These are phyloP conservation scores for Bombus confusus DNA, from an alignment of 1,140 invertebrate genomes.

Conservation along the genomic window DNA sequence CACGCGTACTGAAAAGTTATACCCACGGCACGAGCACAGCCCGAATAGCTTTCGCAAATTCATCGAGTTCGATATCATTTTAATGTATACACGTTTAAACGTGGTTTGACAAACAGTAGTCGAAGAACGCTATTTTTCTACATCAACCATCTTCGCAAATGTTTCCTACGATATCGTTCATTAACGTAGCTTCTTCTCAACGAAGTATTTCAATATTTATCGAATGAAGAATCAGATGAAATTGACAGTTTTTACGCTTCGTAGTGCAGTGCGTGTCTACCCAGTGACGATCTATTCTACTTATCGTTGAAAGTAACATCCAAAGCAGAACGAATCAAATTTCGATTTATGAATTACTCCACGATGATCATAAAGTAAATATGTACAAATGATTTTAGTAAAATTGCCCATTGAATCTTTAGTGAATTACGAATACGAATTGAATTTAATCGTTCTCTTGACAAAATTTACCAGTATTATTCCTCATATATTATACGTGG, in stretches of 20 bases:
- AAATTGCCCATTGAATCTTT: neutral
- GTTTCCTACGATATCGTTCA: neutral
- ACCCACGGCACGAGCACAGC: neutral
- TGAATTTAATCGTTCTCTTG: neutral
- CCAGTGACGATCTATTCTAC: neutral
- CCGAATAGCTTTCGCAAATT: slow-evolving; percentile 17
- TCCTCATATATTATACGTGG: neutral
- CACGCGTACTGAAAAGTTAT: slow-evolving; percentile 60
- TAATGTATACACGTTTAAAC: neutral
- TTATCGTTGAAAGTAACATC: neutral
- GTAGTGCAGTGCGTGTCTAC: neutral
- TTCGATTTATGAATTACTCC: neutral
- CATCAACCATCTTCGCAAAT: neutral
- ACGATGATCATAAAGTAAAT: neutral
- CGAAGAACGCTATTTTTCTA: neutral
- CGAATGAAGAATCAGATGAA: neutral
- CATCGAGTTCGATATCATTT: neutral
- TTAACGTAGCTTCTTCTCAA: neutral
- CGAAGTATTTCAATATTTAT: neutral
- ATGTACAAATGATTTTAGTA: neutral
- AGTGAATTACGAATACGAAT: neutral
- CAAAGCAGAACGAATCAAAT: too few relatives aligned
- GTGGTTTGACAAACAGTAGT: neutral
- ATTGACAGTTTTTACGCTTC: neutral
- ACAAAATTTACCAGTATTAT: neutral